phyloP scores from a whole-genome alignment of 2,888 invertebrate species.

The Dendrolimus houi region DNA sequence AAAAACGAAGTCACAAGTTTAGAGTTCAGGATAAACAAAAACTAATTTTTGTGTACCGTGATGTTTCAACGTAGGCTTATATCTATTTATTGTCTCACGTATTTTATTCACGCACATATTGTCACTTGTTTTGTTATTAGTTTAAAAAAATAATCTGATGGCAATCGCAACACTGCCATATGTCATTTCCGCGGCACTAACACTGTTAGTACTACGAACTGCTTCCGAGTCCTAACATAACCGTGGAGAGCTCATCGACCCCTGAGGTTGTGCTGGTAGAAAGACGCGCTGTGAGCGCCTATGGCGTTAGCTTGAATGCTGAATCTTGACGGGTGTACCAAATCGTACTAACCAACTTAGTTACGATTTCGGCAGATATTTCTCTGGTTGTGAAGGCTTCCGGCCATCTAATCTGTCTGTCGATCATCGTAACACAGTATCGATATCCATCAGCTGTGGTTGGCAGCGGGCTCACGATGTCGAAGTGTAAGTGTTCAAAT shows the following conservation, averaged over 20 bases:
- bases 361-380: too few species aligned
- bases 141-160: background rate
- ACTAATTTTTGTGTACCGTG: background rate
- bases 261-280: background rate
- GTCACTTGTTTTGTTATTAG: background rate
- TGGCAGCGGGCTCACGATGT: background rate
- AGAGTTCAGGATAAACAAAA: background rate
- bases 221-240: background rate
- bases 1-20: background rate
- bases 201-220: background rate
- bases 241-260: background rate
- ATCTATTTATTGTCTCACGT: too few species aligned
- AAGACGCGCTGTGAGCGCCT: background rate
- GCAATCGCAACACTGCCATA: background rate
- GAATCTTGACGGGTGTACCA: too few species aligned
- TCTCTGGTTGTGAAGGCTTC: too few species aligned
- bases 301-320: background rate
- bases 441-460: background rate
- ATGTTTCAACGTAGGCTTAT: background rate
- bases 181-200: background rate
- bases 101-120: too few species aligned
- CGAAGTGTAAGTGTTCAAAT: background rate
- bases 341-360: too few species aligned
- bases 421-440: background rate
- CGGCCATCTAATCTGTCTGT: background rate